Evolutionary conservation across 2,113 vertebrate species (phyloP), one percentile per base, ranked within the genome.

Genomic region (Struthio camelus): DNA sequence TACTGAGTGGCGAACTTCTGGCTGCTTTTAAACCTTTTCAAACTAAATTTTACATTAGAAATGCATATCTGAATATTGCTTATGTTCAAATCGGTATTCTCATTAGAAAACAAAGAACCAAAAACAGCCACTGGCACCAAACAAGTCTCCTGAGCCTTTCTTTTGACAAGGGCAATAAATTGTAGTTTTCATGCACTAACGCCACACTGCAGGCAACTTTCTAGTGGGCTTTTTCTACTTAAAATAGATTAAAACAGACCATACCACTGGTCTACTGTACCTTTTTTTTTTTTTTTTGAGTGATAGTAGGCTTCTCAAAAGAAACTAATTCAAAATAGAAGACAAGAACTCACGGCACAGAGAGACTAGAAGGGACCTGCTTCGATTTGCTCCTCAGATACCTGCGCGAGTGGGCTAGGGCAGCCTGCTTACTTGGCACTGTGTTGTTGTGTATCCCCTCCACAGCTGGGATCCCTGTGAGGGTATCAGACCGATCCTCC

Each of bases 331-430:
- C 34, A 70, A 40, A 82, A 65, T 27, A 32, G 8, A 79, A 23
- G 27, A 20, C 44, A 70, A 48, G 23, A 59, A 46, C 24, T 71
- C 30, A 80, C 0, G 3, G 16, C 40, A 48, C 0, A 80, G 84
- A 40, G 24, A 53, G n/a, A 11, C 23, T 34, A 44, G 20, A 58
- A 77, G 42, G 44, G 64, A 76, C 34, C 24, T 50, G 32, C 24
- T 20, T 36, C 12, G 14, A 80, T 44, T 84, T 88, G 19, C 50
- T 62, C 25, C 61, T 70, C 50, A 59, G 77, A 24, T 20, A 40
- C 34, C 34, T 22, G 30, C 0, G 0, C 19, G 0, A 0, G 27
- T n/a, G 64, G 42, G 32, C 46, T 69, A n/a, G 56, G 77, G 73
- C 59, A 86, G 48, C 34, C 9, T 16, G 8, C 24, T 59, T 75